Evolutionary conservation across 2,797 vertebrate genomes (phyloP).

Genomic region (Coreius guichenoti): DNA sequence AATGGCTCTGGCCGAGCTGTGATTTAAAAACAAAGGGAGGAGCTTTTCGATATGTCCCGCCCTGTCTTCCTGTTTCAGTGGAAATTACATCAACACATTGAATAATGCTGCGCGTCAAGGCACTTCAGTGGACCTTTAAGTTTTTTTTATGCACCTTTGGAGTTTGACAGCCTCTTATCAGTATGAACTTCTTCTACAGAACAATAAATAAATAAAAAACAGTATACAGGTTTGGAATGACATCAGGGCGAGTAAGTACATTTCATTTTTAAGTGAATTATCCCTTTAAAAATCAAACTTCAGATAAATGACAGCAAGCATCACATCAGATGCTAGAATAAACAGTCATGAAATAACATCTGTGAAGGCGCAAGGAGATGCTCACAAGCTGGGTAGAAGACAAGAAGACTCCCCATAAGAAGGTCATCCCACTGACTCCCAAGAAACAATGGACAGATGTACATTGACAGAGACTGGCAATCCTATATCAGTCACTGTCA

Average conservation of each 20-base stretch:
- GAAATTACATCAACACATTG: too few relatives aligned
- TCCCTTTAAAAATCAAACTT: background rate
- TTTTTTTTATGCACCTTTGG: background rate
- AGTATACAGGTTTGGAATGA: background rate
- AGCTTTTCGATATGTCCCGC: too few relatives aligned
- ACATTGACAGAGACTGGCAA: conserved; percentile 24
- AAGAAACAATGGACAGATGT: conserved; percentile 21
- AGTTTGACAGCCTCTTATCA: conserved; percentile 1
- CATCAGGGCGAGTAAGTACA: background rate
- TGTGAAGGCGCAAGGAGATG: background rate
- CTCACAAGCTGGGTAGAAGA: conserved; percentile 5
- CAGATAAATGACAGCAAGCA: conserved; percentile 1
- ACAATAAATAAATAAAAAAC: background rate
- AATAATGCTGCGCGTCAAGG: too few relatives aligned
- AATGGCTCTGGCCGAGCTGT: too few relatives aligned
- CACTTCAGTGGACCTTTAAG: background rate
- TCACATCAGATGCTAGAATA: background rate
- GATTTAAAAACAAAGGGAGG: too few relatives aligned
- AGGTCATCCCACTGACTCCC: background rate
- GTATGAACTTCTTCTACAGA: background rate
- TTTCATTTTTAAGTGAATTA: background rate
- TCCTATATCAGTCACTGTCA: conserved; percentile 44
- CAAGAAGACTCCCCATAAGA: background rate
- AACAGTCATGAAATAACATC: background rate
- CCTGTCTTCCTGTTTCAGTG: too few relatives aligned